phyloP scores from a whole-genome alignment of 2,113 vertebrate genomes.

The Pituophis catenifer region DNA sequence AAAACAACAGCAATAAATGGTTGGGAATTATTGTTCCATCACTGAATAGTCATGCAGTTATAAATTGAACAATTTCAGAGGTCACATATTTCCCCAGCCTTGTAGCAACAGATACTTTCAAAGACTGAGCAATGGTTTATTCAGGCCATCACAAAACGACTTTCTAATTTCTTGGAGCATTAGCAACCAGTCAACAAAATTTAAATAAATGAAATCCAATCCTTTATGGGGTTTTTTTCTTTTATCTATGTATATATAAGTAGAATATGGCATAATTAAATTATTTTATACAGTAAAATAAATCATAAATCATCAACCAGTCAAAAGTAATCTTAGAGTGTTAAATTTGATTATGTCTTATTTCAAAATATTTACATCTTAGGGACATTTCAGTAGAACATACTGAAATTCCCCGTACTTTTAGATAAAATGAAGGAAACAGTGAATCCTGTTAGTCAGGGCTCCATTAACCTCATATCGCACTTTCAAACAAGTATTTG shows the following conservation, averaged over 20 bases:
- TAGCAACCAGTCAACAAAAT: constrained; percentile 53
- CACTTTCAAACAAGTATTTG: too few relatives aligned
- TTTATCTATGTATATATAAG: constrained; percentile 48
- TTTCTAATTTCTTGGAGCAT: constrained; percentile 39
- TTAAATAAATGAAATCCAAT: constrained; percentile 55
- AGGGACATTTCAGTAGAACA: constrained; percentile 24
- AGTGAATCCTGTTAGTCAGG: too few relatives aligned
- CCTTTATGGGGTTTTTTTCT: constrained; percentile 56
- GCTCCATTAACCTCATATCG: too few relatives aligned
- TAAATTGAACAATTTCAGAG: background rate
- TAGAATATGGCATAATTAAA: constrained; percentile 52
- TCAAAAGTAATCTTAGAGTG: constrained; percentile 66
- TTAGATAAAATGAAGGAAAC: background rate
- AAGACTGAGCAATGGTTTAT: constrained; percentile 37
- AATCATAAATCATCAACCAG: constrained; percentile 51
- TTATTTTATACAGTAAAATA: constrained; percentile 69
- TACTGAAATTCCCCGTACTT: constrained; percentile 26
- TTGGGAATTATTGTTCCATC: background rate
- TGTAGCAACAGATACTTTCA: background rate
- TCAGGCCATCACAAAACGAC: constrained; percentile 44
- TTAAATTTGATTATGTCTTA: constrained; percentile 49
- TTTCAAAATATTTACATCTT: constrained; percentile 51
- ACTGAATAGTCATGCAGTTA: constrained; percentile 1
- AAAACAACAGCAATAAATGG: constrained; percentile 35
- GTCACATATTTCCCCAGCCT: background rate